Conservation (phyloP, 2,888 invertebrate species). For the Drosophila histrio region DNA sequence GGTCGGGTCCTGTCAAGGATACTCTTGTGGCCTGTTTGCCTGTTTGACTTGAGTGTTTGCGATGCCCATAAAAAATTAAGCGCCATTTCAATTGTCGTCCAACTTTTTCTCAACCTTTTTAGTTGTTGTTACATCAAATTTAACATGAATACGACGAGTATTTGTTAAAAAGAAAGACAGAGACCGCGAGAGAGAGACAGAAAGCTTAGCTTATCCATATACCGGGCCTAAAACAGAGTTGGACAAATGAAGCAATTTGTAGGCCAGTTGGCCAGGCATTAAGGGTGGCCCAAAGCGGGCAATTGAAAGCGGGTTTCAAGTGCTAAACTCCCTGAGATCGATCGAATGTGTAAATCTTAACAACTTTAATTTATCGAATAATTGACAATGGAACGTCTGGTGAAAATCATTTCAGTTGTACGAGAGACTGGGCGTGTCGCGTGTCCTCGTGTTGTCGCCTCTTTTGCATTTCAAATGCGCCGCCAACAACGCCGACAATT, state of each 20-base stretch:
- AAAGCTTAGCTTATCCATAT: constrained; percentile 35
- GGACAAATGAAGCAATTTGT: constrained; percentile 73
- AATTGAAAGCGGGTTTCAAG: not conserved
- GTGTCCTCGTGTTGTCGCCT: constrained; percentile 28
- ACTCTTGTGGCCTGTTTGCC: constrained; percentile 62
- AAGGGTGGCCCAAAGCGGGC: not conserved
- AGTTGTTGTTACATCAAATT: constrained; percentile 60
- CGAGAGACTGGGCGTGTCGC: constrained; percentile 43
- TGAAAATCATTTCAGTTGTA: not conserved
- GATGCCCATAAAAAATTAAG: constrained; percentile 75
- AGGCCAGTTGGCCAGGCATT: constrained; percentile 42
- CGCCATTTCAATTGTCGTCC: constrained; percentile 75
- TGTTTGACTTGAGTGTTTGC: constrained; percentile 76
- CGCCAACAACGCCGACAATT: constrained; percentile 45
- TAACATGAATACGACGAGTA: constrained; percentile 54
- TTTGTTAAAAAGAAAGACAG: constrained; percentile 35
- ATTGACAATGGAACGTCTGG: not conserved
- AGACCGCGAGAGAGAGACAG: not conserved
- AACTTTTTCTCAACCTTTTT: constrained; percentile 18
- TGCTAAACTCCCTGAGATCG: not conserved
- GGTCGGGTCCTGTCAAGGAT: constrained; percentile 62
- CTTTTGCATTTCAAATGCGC: constrained; percentile 69
- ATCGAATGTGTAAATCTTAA: constrained; percentile 5
- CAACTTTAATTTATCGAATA: constrained; percentile 10
- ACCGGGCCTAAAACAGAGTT: constrained; percentile 15